Base-by-base conservation (phyloP, 2,113 vertebrate species). In the Ammospiza nelsoni region DNA sequence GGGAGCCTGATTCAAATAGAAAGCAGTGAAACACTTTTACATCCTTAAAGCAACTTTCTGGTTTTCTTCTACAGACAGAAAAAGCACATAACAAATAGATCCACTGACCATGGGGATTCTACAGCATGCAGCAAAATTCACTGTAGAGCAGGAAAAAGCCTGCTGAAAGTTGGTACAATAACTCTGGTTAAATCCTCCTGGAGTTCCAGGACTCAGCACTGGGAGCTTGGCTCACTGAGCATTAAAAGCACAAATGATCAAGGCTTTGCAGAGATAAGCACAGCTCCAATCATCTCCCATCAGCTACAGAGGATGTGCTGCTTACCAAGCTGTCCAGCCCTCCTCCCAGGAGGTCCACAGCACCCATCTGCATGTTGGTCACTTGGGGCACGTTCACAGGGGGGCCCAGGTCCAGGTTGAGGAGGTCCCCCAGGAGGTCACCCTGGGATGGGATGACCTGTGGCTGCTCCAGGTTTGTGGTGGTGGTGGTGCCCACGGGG, bases 311-410 rank as follows among this genome's bases (percentile, higher is more conserved):
- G 51, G 90, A 69, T 49, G 49, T 69, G 52, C n/a, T 16, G 44
- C 99, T 98, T 97, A 99, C 99, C 99, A 99, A 96, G 93, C 98
- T 99, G 97, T 99, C 99, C 84, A 99, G 97, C 23, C 99, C 99
- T 91, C 99, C 99, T 92, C 99, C 99, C 67, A 99, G 98, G 61
- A 99, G 99, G 92, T 99, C 99, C 94, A 99, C 99, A 2, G 99
- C 99, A 33, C 99, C 99, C 98, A 99, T 99, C 97, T 99, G 99
- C 98, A 99, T 99, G 94, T 98, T 97, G 57, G 98, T 98, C 44
- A 99, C 99, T 87, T 99, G 99, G 21, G 99, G 99, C 62, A 99
- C 99, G 18, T 99, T 99, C 96, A 99, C 98, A 0, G 99, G 99
- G 5, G 99, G 99, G 12, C 99, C 99, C 63, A 99, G 98, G 94